These are phyloP conservation scores for Lithophane ornitopus DNA, from an alignment of 2,888 invertebrate species.

Conservation along the genomic window DNA sequence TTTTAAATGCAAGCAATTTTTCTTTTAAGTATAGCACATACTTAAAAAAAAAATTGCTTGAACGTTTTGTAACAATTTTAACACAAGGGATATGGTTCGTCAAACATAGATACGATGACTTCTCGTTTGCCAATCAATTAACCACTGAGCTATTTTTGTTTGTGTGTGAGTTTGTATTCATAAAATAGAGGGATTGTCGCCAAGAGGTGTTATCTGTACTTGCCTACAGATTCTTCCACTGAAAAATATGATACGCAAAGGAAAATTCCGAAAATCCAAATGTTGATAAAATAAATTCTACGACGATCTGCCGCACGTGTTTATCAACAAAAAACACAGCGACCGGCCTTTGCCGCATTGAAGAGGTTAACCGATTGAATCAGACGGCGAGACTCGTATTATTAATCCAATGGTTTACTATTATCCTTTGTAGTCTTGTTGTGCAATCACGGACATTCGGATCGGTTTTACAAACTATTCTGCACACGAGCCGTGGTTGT, in stretches of 20 bases:
- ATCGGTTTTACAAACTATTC: conserved; percentile 39
- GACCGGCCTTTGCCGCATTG: conserved; percentile 40
- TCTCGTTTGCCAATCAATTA: background rate
- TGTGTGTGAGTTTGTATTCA: background rate
- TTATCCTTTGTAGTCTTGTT: conserved; percentile 53
- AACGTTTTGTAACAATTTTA: no score
- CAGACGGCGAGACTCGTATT: conserved; percentile 31
- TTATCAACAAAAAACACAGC: conserved; percentile 37
- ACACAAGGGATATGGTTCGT: background rate
- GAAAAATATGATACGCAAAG: background rate
- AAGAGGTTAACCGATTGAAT: conserved; percentile 45
- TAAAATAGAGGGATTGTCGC: background rate
- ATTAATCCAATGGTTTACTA: conserved; percentile 40
- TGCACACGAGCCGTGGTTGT: no score
- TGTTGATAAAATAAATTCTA: conserved; percentile 38
- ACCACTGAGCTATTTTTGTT: background rate
- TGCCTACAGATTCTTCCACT: no score
- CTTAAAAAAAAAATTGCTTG: no score
- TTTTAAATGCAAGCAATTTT: background rate
- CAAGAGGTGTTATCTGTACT: background rate
- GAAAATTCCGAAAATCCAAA: conserved; percentile 20
- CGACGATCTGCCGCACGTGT: conserved; percentile 9
- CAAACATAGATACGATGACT: background rate
- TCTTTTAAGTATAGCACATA: no score
- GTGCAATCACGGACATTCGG: conserved; percentile 31